Conservation (phyloP, 1,140 invertebrate species). For the Lepeophtheirus salmonis region DNA sequence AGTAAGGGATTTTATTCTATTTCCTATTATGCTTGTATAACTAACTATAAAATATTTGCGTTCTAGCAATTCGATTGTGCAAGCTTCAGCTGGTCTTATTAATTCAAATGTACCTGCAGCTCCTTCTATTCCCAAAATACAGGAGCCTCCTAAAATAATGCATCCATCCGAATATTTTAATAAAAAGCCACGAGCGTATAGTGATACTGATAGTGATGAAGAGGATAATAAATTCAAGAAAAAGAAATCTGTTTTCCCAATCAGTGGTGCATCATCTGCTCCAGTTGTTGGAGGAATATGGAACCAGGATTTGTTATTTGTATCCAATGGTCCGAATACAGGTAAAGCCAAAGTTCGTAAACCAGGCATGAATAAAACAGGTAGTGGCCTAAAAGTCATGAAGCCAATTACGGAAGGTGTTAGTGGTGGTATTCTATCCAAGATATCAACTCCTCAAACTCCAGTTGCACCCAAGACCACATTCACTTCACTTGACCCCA, state of each 20-base stretch:
- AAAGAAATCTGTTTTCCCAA: not conserved
- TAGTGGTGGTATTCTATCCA: not conserved
- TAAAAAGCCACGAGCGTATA: not conserved
- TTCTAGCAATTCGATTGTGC: too few species aligned
- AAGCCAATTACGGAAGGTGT: not conserved
- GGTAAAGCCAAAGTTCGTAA: not conserved
- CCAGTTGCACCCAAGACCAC: not conserved
- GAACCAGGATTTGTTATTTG: slow-evolving; percentile 18
- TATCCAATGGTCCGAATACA: not conserved
- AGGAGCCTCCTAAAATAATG: not conserved
- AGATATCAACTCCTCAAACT: not conserved
- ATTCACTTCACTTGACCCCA: not conserved
- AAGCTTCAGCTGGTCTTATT: not conserved
- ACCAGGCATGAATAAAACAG: not conserved
- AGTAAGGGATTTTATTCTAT: not conserved
- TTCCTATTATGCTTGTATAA: not conserved
- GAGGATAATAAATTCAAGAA: not conserved
- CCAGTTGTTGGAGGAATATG: slow-evolving; percentile 15
- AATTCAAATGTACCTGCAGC: not conserved
- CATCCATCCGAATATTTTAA: not conserved
- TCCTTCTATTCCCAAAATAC: not conserved
- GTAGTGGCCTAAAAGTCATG: not conserved
- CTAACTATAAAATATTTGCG: not conserved
- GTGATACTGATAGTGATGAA: not conserved
- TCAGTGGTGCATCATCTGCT: not conserved